Evolutionary conservation across 2,888 invertebrate genomes (phyloP).

Genomic region (Amaurobius ferox): DNA sequence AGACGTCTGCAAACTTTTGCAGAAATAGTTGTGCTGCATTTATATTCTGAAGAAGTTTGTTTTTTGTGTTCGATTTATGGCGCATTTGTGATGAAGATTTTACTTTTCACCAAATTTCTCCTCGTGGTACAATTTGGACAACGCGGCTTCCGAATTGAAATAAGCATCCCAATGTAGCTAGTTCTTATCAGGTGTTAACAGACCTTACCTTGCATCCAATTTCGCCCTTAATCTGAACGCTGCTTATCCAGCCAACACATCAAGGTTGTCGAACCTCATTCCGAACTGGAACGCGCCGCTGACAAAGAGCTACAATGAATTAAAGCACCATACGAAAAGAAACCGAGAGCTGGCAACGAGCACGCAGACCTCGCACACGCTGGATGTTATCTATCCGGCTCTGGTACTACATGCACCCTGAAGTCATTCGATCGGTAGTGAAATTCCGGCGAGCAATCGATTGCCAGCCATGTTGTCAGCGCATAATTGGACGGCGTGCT

Average conservation of each 20-base stretch:
- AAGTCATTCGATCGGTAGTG: not conserved
- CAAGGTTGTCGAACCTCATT: not conserved
- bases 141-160: too few relatives aligned
- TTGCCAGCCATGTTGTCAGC: not conserved
- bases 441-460: not conserved
- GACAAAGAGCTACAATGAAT: constrained; percentile 1
- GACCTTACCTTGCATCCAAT: not conserved
- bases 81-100: too few relatives aligned
- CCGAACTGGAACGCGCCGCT: not conserved
- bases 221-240: not conserved
- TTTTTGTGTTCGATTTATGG: too few relatives aligned
- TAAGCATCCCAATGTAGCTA: too few relatives aligned
- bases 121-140: too few relatives aligned
- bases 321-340: not conserved
- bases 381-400: not conserved
- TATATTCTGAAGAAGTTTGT: too few relatives aligned
- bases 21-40: too few relatives aligned
- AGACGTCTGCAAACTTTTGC: too few relatives aligned
- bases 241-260: not conserved
- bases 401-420: not conserved
- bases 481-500: too few relatives aligned
- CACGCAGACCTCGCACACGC: not conserved
- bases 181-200: not conserved
- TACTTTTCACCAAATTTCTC: too few relatives aligned
- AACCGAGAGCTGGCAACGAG: not conserved